These are phyloP conservation scores for Eurypyga helias DNA, from an alignment of 2,113 vertebrate species.

Conservation along the genomic window DNA sequence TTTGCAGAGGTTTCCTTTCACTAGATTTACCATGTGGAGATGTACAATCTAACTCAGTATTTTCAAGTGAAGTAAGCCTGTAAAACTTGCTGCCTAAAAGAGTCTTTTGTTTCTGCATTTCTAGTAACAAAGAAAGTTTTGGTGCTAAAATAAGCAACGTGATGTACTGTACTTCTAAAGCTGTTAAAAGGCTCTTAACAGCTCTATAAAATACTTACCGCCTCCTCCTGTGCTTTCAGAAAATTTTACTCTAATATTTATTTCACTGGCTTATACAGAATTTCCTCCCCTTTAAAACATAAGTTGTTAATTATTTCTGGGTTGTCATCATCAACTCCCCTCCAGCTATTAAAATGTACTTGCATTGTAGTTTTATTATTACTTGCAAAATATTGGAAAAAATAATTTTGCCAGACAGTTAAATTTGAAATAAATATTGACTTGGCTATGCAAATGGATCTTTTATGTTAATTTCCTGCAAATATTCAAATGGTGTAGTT, in stretches of 20 bases:
- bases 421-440: slow-evolving; percentile 61
- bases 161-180: slow-evolving; percentile 65
- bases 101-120: slow-evolving; percentile 19
- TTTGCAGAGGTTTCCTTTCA: neutral
- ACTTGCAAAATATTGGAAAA: slow-evolving; percentile 39
- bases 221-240: slow-evolving; percentile 66
- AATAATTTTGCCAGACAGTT: slow-evolving; percentile 42
- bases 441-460: slow-evolving; percentile 11
- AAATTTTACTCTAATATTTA: slow-evolving; percentile 73
- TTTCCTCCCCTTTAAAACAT: slow-evolving; percentile 66
- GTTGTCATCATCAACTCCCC: slow-evolving; percentile 57
- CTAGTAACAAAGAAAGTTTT: slow-evolving; percentile 51
- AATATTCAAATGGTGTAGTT: slow-evolving; percentile 38
- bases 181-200: slow-evolving; percentile 76
- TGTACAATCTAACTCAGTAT: neutral
- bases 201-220: slow-evolving; percentile 70
- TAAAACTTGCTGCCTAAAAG: neutral
- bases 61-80: neutral
- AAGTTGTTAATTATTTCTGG: slow-evolving; percentile 72
- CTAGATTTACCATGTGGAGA: neutral
- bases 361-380: slow-evolving; percentile 67
- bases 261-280: slow-evolving; percentile 57
- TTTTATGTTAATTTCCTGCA: slow-evolving; percentile 48
- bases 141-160: slow-evolving; percentile 66
- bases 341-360: slow-evolving; percentile 65